Evolutionary conservation across 2,113 vertebrate genomes (phyloP).

Genomic region (Cyprinus carpio): DNA sequence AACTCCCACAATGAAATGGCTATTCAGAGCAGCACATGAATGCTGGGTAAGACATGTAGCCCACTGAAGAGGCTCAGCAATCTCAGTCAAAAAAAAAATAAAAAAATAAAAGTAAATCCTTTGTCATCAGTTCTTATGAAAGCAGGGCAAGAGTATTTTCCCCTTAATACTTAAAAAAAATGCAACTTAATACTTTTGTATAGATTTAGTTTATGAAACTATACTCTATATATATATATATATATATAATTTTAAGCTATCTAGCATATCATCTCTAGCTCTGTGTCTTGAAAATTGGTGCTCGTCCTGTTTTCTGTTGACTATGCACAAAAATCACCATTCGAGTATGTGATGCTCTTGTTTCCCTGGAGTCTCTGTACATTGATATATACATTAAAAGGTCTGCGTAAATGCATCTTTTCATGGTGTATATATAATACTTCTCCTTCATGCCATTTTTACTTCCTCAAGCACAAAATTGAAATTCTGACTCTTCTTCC

Average conservation of each 20-base stretch:
- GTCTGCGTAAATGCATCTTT: background rate
- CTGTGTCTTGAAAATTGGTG: background rate
- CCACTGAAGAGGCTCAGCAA: background rate
- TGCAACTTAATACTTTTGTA: too few relatives aligned
- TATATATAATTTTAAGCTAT: too few relatives aligned
- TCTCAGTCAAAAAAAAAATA: background rate
- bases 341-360: background rate
- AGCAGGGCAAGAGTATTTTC: background rate
- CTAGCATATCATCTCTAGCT: background rate
- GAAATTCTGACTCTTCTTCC: constrained; percentile 53
- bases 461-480: background rate
- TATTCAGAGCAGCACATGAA: constrained; percentile 27
- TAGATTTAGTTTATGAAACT: too few relatives aligned
- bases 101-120: too few relatives aligned
- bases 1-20: constrained; percentile 24
- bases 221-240: background rate
- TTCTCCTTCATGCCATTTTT: background rate
- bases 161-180: background rate
- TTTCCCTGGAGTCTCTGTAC: background rate
- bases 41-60: background rate
- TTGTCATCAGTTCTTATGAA: background rate
- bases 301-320: background rate
- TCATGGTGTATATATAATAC: background rate
- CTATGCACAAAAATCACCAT: constrained; percentile 9
- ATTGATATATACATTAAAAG: background rate